A percentile compares a stretch with the other conserved stretches of the same genome.
phyloP scores from a whole-genome alignment of 53 echinoderm and acorn worm genomes.

The Echinometra lucunter region DNA sequence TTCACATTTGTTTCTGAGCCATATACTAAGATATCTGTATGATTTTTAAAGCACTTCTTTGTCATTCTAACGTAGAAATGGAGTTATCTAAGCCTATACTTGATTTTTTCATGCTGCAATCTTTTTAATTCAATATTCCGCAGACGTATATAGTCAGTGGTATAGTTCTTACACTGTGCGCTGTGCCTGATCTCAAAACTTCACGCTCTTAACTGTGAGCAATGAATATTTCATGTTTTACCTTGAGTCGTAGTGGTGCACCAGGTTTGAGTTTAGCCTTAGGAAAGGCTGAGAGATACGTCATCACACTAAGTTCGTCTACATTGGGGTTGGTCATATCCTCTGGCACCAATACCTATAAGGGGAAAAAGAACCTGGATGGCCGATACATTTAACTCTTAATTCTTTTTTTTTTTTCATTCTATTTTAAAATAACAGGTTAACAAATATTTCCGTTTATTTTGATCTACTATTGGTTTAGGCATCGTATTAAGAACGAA shows the following conservation, averaged over 20 bases:
- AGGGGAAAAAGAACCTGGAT: no score
- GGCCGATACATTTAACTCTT: no score
- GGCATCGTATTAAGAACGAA: no score
- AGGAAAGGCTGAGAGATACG: slow-evolving; percentile 98
- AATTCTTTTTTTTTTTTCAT: no score
- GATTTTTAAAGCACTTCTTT: neutral
- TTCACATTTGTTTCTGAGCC: no score
- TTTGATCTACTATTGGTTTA: no score
- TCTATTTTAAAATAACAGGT: no score
- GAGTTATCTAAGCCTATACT: neutral
- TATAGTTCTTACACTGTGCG: neutral
- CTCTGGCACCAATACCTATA: slow-evolving; percentile 89
- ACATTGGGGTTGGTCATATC: slow-evolving; percentile 95
- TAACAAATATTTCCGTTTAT: no score
- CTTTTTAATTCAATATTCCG: neutral
- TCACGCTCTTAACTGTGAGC: slow-evolving; percentile 50
- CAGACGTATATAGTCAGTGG: neutral
- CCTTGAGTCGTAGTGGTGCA: slow-evolving; percentile 92
- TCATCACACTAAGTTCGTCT: slow-evolving; percentile 99
- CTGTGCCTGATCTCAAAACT: slow-evolving; percentile 8
- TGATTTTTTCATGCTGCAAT: neutral
- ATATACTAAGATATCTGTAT: no score
- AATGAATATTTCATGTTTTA: no score
- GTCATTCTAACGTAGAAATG: neutral
- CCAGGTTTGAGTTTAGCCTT: slow-evolving; percentile 91